Percentiles rank a stretch among this genome's conserved stretches.
These are phyloP conservation scores for Agonopterix alstromeriana DNA, from an alignment of 2,888 invertebrate species.

Conservation along the genomic window DNA sequence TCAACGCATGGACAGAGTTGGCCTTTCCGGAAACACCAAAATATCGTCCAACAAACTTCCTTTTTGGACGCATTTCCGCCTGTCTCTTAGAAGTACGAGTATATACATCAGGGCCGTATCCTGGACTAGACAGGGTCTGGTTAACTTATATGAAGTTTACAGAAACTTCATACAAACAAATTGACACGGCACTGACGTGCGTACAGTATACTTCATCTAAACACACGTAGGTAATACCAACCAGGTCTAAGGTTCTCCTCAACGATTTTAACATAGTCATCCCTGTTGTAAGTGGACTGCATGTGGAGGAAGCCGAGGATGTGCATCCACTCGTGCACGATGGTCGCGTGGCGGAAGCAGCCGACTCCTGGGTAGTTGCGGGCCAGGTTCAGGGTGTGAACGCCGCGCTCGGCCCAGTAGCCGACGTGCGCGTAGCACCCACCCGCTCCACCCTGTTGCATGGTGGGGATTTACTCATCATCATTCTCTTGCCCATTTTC, in stretches of 20 bases:
- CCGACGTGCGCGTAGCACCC: conserved; percentile 66
- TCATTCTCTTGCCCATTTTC: too few relatives aligned
- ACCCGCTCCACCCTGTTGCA: conserved; percentile 35
- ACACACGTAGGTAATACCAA: conserved; percentile 22
- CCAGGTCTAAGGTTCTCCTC: conserved; percentile 81
- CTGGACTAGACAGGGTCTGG: too few relatives aligned
- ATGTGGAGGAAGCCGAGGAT: conserved; percentile 67
- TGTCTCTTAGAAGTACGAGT: too few relatives aligned
- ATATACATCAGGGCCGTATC: too few relatives aligned
- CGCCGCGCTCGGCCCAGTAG: conserved; percentile 47
- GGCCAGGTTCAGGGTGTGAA: conserved; percentile 72
- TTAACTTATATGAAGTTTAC: too few relatives aligned
- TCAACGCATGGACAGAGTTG: too few relatives aligned
- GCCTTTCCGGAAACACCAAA: too few relatives aligned
- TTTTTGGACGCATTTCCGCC: too few relatives aligned
- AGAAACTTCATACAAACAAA: not conserved
- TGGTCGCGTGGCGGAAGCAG: conserved; percentile 79
- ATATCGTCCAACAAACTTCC: too few relatives aligned
- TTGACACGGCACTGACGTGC: conserved; percentile 3
- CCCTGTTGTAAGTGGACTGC: conserved; percentile 62
- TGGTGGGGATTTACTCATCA: not conserved
- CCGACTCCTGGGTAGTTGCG: conserved; percentile 61
- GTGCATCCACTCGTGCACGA: conserved; percentile 85
- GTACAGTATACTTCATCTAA: not conserved
- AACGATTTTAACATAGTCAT: conserved; percentile 79